Evolutionary conservation across 2,888 invertebrate species (phyloP).

Genomic region (Tetropium fuscum): DNA sequence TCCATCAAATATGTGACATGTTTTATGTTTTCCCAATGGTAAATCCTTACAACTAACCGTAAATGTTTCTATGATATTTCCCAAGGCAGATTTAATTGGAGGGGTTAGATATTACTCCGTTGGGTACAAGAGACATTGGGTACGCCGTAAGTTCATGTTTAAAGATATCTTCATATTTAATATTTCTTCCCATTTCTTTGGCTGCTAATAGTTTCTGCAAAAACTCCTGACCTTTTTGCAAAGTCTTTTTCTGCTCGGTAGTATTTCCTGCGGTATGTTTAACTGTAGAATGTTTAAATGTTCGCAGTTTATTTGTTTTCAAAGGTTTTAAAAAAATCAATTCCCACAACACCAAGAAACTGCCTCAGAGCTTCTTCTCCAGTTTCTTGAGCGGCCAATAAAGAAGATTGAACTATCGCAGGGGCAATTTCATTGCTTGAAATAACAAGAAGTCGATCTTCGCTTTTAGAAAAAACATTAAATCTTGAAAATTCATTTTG

Average conservation of each 20-base stretch:
- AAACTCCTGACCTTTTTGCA: background rate
- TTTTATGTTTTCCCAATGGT: background rate
- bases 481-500: constrained; percentile 7
- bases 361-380: background rate
- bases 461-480: constrained; percentile 2
- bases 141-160: background rate
- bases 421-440: constrained; percentile 1
- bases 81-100: constrained; percentile 1
- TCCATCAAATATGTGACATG: constrained; percentile 5
- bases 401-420: background rate
- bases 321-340: constrained; percentile 6
- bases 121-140: background rate
- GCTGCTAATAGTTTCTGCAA: background rate
- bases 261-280: background rate
- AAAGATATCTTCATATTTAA: constrained; percentile 1
- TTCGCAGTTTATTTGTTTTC: constrained; percentile 5
- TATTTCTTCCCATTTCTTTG: background rate
- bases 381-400: background rate
- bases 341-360: background rate
- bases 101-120: background rate
- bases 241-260: background rate
- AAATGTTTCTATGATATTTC: constrained; percentile 1
- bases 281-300: constrained; percentile 3
- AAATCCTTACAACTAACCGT: constrained; percentile 1
- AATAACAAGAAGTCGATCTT: background rate